Conservation (phyloP, 23 tunicate species). For the Ascidia mentula region DNA sequence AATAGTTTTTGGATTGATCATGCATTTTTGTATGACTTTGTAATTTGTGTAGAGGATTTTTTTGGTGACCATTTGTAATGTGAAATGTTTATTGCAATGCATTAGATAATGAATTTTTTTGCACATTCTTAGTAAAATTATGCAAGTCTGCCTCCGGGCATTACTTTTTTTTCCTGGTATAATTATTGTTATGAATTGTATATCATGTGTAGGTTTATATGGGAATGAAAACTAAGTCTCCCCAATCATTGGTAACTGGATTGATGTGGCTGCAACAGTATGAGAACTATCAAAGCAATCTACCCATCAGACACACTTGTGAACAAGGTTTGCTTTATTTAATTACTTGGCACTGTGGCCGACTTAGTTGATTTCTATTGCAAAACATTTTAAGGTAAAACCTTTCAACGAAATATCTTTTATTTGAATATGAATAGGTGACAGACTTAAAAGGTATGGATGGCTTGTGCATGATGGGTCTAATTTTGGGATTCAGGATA, state of each 20-base stretch:
- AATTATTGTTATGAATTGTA: too few species aligned
- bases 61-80: too few species aligned
- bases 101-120: too few species aligned
- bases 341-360: background rate
- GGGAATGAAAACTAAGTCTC: constrained; percentile 95
- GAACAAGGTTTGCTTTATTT: constrained; percentile 96
- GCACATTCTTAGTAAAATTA: too few species aligned
- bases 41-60: too few species aligned
- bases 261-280: constrained; percentile 96
- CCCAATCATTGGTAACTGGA: constrained; percentile 80
- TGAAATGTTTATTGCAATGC: too few species aligned
- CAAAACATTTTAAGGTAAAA: background rate
- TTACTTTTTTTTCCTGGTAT: too few species aligned
- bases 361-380: too few species aligned
- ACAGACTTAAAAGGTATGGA: constrained; percentile 74
- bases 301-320: constrained; percentile 84
- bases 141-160: too few species aligned
- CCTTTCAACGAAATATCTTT: background rate
- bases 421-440: constrained; percentile 33
- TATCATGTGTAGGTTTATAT: constrained; percentile 74
- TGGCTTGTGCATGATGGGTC: constrained; percentile 95
- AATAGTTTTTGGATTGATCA: too few species aligned
- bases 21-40: too few species aligned
- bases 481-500: constrained; percentile 91
- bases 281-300: constrained; percentile 35